Conservation (phyloP, 2,888 invertebrate species). For the Leucania comma region DNA sequence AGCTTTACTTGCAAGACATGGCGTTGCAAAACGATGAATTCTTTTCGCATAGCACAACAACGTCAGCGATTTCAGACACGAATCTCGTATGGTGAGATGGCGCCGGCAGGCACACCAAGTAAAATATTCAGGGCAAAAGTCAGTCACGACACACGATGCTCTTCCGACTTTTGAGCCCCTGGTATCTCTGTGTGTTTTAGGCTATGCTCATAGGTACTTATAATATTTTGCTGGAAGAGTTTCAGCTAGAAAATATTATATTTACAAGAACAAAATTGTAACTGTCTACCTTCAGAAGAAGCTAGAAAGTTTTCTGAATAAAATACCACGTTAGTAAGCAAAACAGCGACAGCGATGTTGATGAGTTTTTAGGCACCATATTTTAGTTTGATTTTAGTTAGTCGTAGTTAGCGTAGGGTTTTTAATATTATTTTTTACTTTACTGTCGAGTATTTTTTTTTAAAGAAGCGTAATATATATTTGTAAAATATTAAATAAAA, state of each 20-base stretch:
- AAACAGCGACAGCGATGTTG: too few species aligned
- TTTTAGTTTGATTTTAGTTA: too few species aligned
- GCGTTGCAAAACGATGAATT: slow-evolving; percentile 59
- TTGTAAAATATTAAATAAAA: too few species aligned
- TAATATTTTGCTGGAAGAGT: slow-evolving; percentile 42
- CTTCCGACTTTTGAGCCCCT: slow-evolving; percentile 74
- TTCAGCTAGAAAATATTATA: slow-evolving; percentile 18
- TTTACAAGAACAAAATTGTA: neutral
- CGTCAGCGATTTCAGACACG: slow-evolving; percentile 76
- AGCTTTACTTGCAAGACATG: slow-evolving; percentile 41
- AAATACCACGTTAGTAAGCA: slow-evolving; percentile 9
- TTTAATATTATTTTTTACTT: too few species aligned
- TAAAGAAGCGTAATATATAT: too few species aligned
- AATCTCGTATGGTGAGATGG: slow-evolving; percentile 75
- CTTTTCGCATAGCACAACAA: slow-evolving; percentile 59
- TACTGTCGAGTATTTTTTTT: too few species aligned
- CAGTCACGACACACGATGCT: slow-evolving; percentile 83
- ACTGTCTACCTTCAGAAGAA: neutral
- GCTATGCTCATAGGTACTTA: slow-evolving; percentile 33
- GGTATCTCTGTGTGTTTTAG: slow-evolving; percentile 66
- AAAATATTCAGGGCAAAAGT: slow-evolving; percentile 89
- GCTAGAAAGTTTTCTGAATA: slow-evolving; percentile 7
- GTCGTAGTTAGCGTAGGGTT: too few species aligned
- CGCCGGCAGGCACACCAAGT: slow-evolving; percentile 79
- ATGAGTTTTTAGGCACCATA: too few species aligned